Conservation (phyloP, 2,113 vertebrate species). For the Circaetus gallicus region DNA sequence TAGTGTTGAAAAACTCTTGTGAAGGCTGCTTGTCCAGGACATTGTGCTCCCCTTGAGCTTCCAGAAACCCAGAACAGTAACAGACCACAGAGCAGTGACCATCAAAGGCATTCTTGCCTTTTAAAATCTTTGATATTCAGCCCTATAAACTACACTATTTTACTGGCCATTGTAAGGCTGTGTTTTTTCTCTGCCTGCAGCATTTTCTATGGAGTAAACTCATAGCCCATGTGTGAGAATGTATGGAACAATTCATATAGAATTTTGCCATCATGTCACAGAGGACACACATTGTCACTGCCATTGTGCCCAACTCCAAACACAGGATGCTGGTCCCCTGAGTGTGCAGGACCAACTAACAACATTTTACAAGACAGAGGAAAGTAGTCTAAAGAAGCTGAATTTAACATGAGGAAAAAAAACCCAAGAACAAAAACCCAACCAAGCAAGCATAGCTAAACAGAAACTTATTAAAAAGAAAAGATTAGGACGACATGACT, state of each 20-base stretch:
- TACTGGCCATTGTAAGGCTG: background rate
- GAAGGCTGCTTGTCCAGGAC: background rate
- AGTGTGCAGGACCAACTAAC: background rate
- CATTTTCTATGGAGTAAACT: background rate
- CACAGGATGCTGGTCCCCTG: constrained; percentile 15
- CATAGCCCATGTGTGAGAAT: background rate
- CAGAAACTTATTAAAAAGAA: constrained; percentile 7
- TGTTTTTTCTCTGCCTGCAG: background rate
- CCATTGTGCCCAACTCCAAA: constrained; percentile 28
- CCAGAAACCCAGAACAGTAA: background rate
- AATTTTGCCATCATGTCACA: background rate
- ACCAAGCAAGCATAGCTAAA: background rate
- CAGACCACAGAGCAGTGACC: background rate
- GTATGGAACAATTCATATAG: background rate
- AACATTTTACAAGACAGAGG: background rate
- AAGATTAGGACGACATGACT: background rate
- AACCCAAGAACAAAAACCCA: background rate
- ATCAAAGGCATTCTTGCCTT: background rate
- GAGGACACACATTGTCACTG: background rate
- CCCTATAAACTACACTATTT: background rate
- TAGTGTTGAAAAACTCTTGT: background rate
- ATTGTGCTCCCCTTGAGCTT: background rate
- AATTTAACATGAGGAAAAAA: background rate
- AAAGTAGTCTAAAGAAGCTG: background rate
- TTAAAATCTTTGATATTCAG: background rate